Evolutionary conservation across 2,113 vertebrate species (phyloP).

Genomic region (Calonectris borealis): DNA sequence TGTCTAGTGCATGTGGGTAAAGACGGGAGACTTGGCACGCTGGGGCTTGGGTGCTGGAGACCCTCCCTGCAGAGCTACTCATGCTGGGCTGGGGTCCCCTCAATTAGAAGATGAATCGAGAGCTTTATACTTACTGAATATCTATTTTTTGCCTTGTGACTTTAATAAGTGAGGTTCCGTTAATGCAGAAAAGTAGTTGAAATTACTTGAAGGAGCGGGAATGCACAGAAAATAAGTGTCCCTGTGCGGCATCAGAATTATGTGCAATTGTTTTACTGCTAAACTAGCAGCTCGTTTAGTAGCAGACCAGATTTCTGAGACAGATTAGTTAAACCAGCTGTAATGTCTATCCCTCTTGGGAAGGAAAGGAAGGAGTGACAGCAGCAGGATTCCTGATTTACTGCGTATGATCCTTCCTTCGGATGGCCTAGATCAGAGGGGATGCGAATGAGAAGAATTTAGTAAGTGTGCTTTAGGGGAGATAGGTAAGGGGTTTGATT

Average conservation of each 20-base stretch:
- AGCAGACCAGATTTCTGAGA: neutral
- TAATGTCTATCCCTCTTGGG: neutral
- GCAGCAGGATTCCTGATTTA: neutral
- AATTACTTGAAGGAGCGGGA: neutral
- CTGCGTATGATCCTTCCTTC: neutral
- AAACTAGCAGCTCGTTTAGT: neutral
- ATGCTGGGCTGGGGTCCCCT: neutral
- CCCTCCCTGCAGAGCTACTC: neutral
- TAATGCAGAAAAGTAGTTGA: neutral
- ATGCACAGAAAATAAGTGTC: neutral
- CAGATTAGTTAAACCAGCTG: constrained; percentile 36
- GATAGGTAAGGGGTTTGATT: neutral
- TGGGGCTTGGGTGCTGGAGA: neutral
- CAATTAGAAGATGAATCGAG: neutral
- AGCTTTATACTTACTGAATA: neutral
- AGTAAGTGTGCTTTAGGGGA: neutral
- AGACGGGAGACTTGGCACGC: neutral
- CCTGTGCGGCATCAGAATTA: neutral
- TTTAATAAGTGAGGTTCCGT: neutral
- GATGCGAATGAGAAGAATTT: neutral
- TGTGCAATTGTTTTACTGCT: neutral
- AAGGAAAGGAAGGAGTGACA: neutral
- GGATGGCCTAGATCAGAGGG: neutral
- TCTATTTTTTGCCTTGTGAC: neutral
- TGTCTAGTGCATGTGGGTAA: neutral